phyloP scores from a whole-genome alignment of 2,113 vertebrate species.

The Rhabdomys dilectus region DNA sequence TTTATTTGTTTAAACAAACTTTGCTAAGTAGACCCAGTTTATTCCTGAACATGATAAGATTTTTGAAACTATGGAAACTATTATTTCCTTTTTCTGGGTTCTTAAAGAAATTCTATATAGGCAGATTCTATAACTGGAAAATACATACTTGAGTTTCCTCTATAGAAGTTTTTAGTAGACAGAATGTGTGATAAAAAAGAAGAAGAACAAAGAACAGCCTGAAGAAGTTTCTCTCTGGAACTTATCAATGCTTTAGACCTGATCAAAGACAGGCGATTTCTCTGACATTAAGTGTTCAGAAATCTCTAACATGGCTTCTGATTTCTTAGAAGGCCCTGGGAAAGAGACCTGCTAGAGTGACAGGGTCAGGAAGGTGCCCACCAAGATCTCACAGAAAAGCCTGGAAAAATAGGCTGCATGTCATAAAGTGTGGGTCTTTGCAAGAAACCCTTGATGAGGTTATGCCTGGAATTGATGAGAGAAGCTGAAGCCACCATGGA shows the following conservation, averaged over 20 bases:
- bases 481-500: not conserved
- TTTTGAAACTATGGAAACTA: not conserved
- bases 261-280: not conserved
- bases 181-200: not conserved
- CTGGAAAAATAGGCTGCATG: not conserved
- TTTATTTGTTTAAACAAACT: not conserved
- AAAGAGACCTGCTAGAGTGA: not conserved
- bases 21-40: not conserved
- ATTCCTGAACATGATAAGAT: not conserved
- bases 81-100: not conserved
- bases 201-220: not conserved
- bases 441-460: not conserved
- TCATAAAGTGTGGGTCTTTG: not conserved
- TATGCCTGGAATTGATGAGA: not conserved
- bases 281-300: not conserved
- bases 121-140: conserved; percentile 5
- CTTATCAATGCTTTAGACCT: not conserved
- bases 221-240: not conserved
- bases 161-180: not conserved
- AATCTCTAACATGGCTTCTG: not conserved
- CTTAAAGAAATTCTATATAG: not conserved
- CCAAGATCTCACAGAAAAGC: not conserved
- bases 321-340: not conserved
- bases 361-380: too few species aligned
- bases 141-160: not conserved